Evolutionary conservation across 2,797 vertebrate species (phyloP).

Genomic region (Gallirallus australis): DNA sequence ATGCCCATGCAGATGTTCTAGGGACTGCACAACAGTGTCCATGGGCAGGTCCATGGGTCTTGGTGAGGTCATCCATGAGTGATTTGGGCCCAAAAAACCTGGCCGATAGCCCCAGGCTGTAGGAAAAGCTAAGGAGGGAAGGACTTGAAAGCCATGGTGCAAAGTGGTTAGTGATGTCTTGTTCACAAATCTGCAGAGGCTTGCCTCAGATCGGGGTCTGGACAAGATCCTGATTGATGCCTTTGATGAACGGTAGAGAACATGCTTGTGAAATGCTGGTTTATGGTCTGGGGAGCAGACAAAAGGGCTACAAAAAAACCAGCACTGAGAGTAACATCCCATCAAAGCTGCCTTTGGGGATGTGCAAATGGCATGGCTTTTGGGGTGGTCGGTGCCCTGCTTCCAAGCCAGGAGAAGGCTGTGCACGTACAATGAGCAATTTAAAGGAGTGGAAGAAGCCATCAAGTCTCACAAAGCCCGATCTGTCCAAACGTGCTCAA

Average conservation of each 20-base stretch:
- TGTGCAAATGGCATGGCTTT: accelerated
- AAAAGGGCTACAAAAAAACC: neutral
- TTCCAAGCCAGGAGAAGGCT: neutral
- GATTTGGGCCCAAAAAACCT: neutral
- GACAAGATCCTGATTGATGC: accelerated
- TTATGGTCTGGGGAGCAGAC: accelerated
- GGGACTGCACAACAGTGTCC: neutral
- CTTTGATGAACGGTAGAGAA: neutral
- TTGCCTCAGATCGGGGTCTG: neutral
- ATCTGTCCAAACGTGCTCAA: neutral
- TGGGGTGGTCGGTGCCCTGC: accelerated
- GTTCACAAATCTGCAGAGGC: neutral
- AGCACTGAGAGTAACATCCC: neutral
- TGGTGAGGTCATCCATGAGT: neutral
- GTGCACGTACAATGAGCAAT: neutral
- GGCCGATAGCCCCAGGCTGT: neutral
- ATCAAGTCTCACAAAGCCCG: neutral
- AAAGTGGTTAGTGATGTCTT: neutral
- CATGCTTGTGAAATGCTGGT: neutral
- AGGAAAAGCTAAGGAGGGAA: neutral
- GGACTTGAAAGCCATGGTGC: neutral
- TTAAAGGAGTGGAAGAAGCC: neutral
- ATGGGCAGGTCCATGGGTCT: neutral
- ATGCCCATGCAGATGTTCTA: neutral
- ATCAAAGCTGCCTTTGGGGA: neutral